phyloP scores from a whole-genome alignment of 2,888 invertebrate species.

The Gari tellinella region DNA sequence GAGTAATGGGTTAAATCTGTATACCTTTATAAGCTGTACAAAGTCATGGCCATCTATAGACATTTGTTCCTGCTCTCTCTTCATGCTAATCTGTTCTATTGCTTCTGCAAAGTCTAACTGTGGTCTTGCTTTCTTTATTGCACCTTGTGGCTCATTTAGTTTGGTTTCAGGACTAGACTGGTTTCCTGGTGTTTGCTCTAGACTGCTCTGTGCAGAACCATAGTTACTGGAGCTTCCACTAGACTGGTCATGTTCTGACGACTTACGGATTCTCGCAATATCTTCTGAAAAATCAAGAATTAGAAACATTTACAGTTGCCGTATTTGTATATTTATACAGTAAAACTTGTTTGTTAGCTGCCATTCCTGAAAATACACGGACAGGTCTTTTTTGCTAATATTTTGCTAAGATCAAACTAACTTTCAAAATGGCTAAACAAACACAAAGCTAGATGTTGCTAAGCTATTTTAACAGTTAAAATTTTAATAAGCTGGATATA shows the following conservation, averaged over 20 bases:
- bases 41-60: conserved; percentile 64
- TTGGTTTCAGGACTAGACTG: not conserved
- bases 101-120: conserved; percentile 58
- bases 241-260: not conserved
- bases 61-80: conserved; percentile 63
- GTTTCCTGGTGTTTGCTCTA: not conserved
- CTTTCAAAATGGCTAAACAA: too few relatives aligned
- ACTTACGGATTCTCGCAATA: not conserved
- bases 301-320: too few relatives aligned
- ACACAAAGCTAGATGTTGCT: too few relatives aligned
- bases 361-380: too few relatives aligned
- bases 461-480: too few relatives aligned
- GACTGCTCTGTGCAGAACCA: not conserved
- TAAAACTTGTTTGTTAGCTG: too few relatives aligned
- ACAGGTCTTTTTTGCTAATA: too few relatives aligned
- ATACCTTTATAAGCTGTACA: conserved; percentile 66
- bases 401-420: too few relatives aligned
- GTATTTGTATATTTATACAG: too few relatives aligned
- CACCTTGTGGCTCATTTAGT: not conserved
- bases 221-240: conserved; percentile 6
- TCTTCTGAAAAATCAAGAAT: too few relatives aligned
- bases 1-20: too few relatives aligned
- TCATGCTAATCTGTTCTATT: conserved; percentile 65
- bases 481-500: too few relatives aligned
- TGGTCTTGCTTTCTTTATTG: conserved; percentile 7